Base-by-base conservation (phyloP, 1,140 invertebrate species). In the Apis florea region DNA sequence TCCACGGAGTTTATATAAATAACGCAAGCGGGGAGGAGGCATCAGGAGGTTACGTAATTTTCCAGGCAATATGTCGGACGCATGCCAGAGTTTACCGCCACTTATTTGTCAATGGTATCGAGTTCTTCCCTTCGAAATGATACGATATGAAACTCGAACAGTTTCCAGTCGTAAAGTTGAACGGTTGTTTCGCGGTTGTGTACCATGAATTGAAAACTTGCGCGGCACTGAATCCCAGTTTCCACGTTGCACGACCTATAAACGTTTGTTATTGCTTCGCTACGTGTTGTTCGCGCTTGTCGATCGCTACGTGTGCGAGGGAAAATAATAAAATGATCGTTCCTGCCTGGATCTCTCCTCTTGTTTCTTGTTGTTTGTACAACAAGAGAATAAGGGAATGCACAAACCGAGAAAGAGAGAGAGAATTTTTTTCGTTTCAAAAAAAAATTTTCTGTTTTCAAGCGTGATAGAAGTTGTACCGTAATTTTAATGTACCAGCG, bases 51-150 rank as follows among this genome's bases (percentile, higher is more conserved):
- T 58, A 9, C n/a, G 17, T 51, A 58, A 69, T 68, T 69, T 69
- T 31, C 40, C 47, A n/a, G 53, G 40, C 31, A 64, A 49, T 49
- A 49, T 58, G 64, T 53, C 53, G 53, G n/a, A n/a, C 75, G 40
- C 75, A 69, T 47, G 19, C 24, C 24, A 17, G 15, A 64, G 53
- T 69, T 58, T 68, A 68, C 63, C 40, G 26, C 74, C 75, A 68
- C 40, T 59, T 77, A 77, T 77, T 77, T 77, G 75, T 77, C 63
- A 77, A 69, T 77, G 75, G 49, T 77, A 77, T 77, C 64, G 75
- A 58, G 75, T 58, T 54, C 31, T 8, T 15, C 11, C n/a, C 31
- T 24, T 26, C 24, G 64, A 58, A 58, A 51, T 53, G 77, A 71
- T 63, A 61, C 58, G 54, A 71, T 24, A 56, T 79, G 31, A 40